Percentiles rank a stretch among this genome's conserved stretches.
Evolutionary conservation across 64 coral and sea anemone species (phyloP).

Genomic region (Exaiptasia diaphana): DNA sequence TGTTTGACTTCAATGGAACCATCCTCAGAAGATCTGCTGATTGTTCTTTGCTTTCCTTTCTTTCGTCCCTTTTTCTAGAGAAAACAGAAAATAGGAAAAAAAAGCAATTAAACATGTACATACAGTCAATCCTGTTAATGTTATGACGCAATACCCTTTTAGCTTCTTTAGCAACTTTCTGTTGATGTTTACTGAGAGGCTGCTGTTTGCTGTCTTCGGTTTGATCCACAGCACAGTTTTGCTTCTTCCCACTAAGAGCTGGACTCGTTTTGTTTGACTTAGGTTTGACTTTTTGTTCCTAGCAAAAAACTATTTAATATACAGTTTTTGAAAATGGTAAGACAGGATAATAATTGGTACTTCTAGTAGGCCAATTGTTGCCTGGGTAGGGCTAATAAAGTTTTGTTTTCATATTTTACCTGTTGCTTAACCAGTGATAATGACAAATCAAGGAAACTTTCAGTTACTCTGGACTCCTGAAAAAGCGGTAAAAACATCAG

Average conservation of each 20-base stretch:
- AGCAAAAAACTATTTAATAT: no score
- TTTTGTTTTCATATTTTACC: no score
- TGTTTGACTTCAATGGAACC: no score
- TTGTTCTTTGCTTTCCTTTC: not conserved
- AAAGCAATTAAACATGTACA: not conserved
- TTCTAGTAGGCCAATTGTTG: no score
- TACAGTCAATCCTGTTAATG: not conserved
- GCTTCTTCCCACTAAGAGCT: not conserved
- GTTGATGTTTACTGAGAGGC: conserved; percentile 37
- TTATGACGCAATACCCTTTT: not conserved
- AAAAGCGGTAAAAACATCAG: no score
- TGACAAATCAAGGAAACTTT: conserved; percentile 72
- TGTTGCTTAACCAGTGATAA: conserved; percentile 30
- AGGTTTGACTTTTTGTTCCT: no score
- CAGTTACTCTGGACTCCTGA: conserved; percentile 62
- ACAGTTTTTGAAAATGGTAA: no score
- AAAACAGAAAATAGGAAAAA: not conserved
- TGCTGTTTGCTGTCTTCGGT: not conserved
- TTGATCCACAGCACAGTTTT: not conserved
- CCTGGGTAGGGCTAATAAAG: no score
- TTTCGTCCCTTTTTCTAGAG: conserved; percentile 36
- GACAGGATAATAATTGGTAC: no score
- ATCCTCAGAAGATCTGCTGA: not conserved
- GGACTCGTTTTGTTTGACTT: no score
- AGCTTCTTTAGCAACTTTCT: conserved; percentile 33